Evolutionary conservation across 2,113 vertebrate species (phyloP).

Genomic region (Pteronura brasiliensis): DNA sequence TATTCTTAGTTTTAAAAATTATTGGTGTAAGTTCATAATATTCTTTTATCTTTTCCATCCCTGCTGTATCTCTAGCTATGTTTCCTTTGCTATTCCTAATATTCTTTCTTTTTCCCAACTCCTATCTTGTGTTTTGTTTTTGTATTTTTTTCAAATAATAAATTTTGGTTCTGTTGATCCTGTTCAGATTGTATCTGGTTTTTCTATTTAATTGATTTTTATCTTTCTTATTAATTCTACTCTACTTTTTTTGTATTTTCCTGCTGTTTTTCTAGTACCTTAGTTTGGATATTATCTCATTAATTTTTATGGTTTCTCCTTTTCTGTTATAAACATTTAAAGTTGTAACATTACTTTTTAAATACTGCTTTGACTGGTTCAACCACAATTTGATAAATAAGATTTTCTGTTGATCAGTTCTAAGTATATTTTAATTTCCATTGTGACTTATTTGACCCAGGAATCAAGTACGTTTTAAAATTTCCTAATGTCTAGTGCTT

Average conservation of each 20-base stretch:
- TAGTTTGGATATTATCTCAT: background rate
- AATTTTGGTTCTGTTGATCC: background rate
- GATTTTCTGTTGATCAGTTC: background rate
- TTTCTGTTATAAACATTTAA: slow-evolving; percentile 40
- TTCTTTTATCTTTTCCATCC: background rate
- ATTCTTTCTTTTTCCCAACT: background rate
- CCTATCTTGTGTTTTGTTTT: background rate
- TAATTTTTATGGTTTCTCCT: slow-evolving; percentile 24
- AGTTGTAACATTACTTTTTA: slow-evolving; percentile 5
- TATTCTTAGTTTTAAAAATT: background rate
- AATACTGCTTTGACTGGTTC: background rate
- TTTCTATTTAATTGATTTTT: slow-evolving; percentile 1
- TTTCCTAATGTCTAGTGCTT: background rate
- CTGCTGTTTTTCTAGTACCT: background rate
- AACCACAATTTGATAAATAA: background rate
- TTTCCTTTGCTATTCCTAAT: background rate
- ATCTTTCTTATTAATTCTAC: slow-evolving; percentile 18
- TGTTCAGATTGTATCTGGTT: background rate
- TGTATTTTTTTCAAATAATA: background rate
- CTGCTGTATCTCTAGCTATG: background rate
- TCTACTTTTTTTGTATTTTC: background rate
- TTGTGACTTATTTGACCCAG: background rate
- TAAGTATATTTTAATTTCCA: background rate
- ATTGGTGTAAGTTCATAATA: background rate
- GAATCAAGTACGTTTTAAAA: background rate